Percentiles rank a stretch among this genome's conserved stretches.
Evolutionary conservation across 2,888 invertebrate species (phyloP).

Genomic region (Hyalella azteca): DNA sequence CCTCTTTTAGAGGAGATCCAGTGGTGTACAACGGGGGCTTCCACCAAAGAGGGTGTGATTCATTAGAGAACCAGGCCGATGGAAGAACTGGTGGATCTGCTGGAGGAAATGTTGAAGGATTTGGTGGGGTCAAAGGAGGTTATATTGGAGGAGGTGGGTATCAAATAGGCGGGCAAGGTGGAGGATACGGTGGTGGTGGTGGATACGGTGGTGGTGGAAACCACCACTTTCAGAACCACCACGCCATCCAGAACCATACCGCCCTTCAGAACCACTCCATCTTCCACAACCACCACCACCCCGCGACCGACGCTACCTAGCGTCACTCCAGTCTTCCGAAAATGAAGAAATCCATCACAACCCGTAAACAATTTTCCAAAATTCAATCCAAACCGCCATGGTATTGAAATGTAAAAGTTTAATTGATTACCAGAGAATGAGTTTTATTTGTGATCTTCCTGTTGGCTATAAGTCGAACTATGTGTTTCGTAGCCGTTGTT

Average conservation of each 20-base stretch:
- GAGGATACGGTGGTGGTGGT: neutral
- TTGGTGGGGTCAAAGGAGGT: neutral
- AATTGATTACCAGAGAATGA: too few relatives aligned
- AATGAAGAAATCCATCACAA: neutral
- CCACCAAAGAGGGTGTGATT: too few relatives aligned
- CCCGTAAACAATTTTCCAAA: neutral
- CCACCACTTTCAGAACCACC: neutral
- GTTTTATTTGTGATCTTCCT: too few relatives aligned
- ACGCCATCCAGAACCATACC: neutral
- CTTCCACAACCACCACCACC: neutral
- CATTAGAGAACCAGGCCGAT: too few relatives aligned
- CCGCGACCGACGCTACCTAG: neutral
- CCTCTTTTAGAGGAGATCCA: neutral
- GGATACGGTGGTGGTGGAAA: neutral
- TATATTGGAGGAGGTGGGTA: neutral
- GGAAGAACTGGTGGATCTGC: too few relatives aligned
- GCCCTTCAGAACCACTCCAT: neutral
- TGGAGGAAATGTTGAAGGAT: neutral
- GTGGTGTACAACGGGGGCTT: neutral
- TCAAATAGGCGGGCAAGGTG: slow-evolving; percentile 1
- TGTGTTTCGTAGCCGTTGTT: too few relatives aligned
- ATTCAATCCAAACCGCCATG: too few relatives aligned
- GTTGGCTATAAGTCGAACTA: too few relatives aligned
- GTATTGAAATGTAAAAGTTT: too few relatives aligned
- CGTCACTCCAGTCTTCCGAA: slow-evolving; percentile 3